Evolutionary conservation across 2,113 vertebrate species (phyloP).

Genomic region (Oenanthe oenanthe): DNA sequence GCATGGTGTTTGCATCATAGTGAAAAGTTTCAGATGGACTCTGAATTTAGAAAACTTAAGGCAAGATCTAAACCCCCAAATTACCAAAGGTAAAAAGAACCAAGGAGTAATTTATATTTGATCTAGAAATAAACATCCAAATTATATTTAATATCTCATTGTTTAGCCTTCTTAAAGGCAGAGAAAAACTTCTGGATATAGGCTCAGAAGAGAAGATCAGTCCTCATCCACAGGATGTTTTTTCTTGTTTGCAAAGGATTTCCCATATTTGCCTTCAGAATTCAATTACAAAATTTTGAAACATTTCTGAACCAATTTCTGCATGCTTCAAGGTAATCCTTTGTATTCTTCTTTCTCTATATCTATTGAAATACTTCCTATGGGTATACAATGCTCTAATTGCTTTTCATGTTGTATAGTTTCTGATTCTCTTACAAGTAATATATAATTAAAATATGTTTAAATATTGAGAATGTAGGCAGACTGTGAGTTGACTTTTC

Average conservation of each 20-base stretch:
- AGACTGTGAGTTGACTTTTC: not conserved
- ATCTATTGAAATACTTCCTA: not conserved
- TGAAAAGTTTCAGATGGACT: not conserved
- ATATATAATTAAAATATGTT: not conserved
- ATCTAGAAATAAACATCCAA: not conserved
- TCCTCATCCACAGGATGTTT: not conserved
- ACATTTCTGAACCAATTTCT: not conserved
- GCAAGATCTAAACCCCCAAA: not conserved
- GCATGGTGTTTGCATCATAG: not conserved
- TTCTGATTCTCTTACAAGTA: slow-evolving; percentile 19
- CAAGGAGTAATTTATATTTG: not conserved
- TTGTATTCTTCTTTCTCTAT: not conserved
- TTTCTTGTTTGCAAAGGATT: slow-evolving; percentile 21
- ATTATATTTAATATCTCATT: not conserved
- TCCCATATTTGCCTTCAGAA: slow-evolving; percentile 28
- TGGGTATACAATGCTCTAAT: not conserved
- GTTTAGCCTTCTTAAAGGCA: not conserved
- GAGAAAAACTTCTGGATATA: not conserved
- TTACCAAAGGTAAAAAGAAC: not conserved
- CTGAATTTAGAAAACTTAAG: not conserved
- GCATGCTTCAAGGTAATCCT: slow-evolving; percentile 7
- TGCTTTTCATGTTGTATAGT: not conserved
- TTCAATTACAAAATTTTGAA: slow-evolving; percentile 19
- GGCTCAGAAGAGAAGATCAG: not conserved
- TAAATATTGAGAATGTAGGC: not conserved